Evolutionary conservation across 1,140 invertebrate species (phyloP).

Genomic region (Leptestheria dahalacensis): DNA sequence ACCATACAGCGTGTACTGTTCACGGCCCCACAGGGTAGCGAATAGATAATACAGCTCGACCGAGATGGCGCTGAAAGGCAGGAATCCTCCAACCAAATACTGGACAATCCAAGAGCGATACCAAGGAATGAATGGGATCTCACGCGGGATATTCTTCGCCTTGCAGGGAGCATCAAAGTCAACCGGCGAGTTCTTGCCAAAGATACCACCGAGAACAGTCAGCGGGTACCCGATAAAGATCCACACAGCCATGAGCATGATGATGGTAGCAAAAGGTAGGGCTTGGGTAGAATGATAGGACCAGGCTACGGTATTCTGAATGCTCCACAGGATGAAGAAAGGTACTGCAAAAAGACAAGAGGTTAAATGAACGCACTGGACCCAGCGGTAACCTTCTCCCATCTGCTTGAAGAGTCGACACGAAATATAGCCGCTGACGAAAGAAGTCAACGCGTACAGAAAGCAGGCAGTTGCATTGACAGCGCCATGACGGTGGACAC

Average conservation of each 20-base stretch:
- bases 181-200: conserved; percentile 34
- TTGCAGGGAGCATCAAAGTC: conserved; percentile 36
- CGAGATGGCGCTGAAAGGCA: conserved; percentile 39
- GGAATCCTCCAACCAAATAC: conserved; percentile 35
- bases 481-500: conserved; percentile 36
- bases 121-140: conserved; percentile 35
- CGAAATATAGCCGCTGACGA: conserved; percentile 35
- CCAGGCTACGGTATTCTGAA: conserved; percentile 37
- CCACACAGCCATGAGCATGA: conserved; percentile 36
- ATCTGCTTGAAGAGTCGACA: conserved; percentile 33
- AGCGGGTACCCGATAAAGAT: conserved; percentile 36
- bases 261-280: conserved; percentile 33
- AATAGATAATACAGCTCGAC: conserved; percentile 41
- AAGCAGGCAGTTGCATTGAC: conserved; percentile 36
- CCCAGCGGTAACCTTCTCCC: conserved; percentile 34
- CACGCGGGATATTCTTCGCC: conserved; percentile 36
- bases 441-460: conserved; percentile 36
- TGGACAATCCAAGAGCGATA: conserved; percentile 33
- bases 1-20: conserved; percentile 35
- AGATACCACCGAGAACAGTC: conserved; percentile 35
- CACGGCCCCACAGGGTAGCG: conserved; percentile 38
- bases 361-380: conserved; percentile 36
- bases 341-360: conserved; percentile 36
- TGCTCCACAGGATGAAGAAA: conserved; percentile 36
- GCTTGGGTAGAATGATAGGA: conserved; percentile 38